These are phyloP conservation scores for Actias luna DNA, from an alignment of 2,888 invertebrate species.

Conservation along the genomic window DNA sequence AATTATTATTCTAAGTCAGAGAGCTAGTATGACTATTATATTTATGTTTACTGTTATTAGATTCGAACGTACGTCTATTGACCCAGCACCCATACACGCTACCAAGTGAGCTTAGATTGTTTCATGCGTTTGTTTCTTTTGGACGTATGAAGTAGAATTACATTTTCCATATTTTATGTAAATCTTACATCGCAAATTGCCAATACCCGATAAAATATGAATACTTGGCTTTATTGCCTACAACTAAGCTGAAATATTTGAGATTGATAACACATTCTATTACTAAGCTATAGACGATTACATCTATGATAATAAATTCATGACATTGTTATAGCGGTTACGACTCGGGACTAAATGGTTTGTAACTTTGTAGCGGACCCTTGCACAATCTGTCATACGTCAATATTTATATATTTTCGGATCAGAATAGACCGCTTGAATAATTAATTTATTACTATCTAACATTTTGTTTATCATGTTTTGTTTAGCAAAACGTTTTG, in stretches of 20 bases:
- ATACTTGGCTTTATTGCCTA: constrained; percentile 6
- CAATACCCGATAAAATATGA: constrained; percentile 4
- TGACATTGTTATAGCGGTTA: constrained; percentile 1
- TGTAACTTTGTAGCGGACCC: not conserved
- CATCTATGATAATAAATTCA: constrained; percentile 7
- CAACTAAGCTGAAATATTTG: not conserved
- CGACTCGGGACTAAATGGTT: not conserved
- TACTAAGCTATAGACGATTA: not conserved
- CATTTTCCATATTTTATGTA: not conserved
- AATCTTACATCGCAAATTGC: constrained; percentile 1
- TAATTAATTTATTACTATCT: not conserved
- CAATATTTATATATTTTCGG: not conserved
- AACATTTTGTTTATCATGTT: not conserved
- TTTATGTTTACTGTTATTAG: too few species aligned
- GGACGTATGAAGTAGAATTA: not conserved
- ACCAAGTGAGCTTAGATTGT: too few species aligned
- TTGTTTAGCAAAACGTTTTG: not conserved
- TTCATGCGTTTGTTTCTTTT: not conserved
- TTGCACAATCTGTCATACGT: not conserved
- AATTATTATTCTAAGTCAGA: too few species aligned
- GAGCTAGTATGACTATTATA: too few species aligned
- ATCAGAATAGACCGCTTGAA: not conserved
- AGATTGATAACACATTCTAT: constrained; percentile 11
- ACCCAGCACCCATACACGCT: too few species aligned
- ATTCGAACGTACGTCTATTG: too few species aligned